Conservation (phyloP, 2,113 vertebrate species). For the Ploceus nigricollis region DNA sequence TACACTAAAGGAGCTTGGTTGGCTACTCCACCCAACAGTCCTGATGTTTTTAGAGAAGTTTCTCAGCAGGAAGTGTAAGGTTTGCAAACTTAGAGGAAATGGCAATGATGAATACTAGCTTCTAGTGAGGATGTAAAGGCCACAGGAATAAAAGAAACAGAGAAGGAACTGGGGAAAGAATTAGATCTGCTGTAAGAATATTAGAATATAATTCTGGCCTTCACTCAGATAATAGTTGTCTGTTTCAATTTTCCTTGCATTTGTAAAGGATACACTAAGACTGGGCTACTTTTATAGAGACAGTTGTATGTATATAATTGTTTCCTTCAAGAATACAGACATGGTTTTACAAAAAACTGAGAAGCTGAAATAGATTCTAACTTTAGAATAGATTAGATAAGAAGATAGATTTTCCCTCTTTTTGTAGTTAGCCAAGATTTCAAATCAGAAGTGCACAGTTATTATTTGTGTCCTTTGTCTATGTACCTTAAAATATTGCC, state of each 20-base stretch:
- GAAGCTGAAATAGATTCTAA: not conserved
- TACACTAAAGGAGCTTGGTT: not conserved
- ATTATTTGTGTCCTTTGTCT: not conserved
- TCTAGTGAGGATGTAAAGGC: constrained; percentile 43
- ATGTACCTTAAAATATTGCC: not conserved
- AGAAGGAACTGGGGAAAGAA: not conserved
- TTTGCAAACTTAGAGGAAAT: constrained; percentile 44
- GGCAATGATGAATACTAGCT: constrained; percentile 4
- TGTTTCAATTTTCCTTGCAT: constrained; percentile 8
- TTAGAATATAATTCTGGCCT: constrained; percentile 50
- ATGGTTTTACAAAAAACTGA: not conserved
- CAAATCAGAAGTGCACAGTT: not conserved
- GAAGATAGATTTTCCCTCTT: not conserved
- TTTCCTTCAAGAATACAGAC: not conserved
- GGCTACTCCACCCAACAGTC: not conserved
- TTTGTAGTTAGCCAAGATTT: not conserved
- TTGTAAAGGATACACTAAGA: constrained; percentile 23
- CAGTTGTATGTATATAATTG: not conserved
- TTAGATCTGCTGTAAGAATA: constrained; percentile 30
- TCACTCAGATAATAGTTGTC: not conserved
- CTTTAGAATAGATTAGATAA: too few relatives aligned
- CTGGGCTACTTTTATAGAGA: not conserved
- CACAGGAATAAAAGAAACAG: constrained; percentile 51
- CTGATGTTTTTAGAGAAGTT: constrained; percentile 51
- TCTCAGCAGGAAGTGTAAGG: not conserved